These are phyloP conservation scores for Imbricaverruca yamaguchii DNA, from an alignment of 2,888 invertebrate species.

Conservation along the genomic window DNA sequence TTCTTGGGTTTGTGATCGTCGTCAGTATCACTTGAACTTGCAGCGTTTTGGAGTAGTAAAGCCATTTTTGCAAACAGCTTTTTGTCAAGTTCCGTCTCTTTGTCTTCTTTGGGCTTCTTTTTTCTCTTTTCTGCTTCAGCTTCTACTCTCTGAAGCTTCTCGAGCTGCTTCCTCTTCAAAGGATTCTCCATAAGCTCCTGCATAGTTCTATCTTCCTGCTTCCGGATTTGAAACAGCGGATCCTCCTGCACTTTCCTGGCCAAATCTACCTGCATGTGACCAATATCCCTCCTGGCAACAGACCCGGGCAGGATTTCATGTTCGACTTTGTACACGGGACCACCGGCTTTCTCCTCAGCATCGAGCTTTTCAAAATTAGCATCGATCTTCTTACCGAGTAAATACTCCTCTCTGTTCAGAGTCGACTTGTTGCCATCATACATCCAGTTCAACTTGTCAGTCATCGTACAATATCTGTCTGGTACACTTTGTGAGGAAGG, in stretches of 20 bases:
- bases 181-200: conserved; percentile 6
- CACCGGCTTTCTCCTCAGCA: background rate
- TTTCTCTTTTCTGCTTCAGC: background rate
- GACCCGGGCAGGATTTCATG: conserved; percentile 11
- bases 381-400: conserved; percentile 9
- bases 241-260: conserved; percentile 9
- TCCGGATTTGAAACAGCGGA: conserved; percentile 14
- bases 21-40: background rate
- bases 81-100: background rate
- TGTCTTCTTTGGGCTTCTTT: background rate
- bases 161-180: background rate
- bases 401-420: background rate
- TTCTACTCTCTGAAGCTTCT: background rate
- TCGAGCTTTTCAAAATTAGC: background rate
- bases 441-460: conserved; percentile 25
- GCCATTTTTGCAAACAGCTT: conserved; percentile 10
- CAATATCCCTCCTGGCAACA: conserved; percentile 5
- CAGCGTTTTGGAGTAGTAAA: background rate
- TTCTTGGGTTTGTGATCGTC: background rate
- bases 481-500: no score
- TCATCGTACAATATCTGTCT: background rate
- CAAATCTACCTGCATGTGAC: conserved; percentile 9
- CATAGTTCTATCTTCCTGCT: background rate
- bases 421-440: conserved; percentile 16
- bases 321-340: conserved; percentile 11